Evolutionary conservation across 1,140 invertebrate genomes (phyloP).

Genomic region (Hycleus phaleratus): DNA sequence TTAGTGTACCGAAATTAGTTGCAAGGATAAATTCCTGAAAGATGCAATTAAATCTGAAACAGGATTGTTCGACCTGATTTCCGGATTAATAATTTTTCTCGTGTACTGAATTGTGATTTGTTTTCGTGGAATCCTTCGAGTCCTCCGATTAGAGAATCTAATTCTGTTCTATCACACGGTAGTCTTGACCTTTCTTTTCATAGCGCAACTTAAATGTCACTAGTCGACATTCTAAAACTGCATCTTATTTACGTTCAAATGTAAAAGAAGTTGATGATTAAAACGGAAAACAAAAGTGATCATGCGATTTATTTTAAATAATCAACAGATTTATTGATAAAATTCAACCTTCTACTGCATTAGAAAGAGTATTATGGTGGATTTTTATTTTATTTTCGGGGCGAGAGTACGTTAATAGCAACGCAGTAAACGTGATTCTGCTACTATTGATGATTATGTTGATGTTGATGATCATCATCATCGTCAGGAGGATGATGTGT

Average conservation of each 20-base stretch:
- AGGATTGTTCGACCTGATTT: no score
- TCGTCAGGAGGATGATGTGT: background rate
- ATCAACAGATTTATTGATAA: no score
- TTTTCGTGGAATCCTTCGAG: background rate
- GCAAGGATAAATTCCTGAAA: no score
- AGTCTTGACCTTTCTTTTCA: slow-evolving; percentile 24
- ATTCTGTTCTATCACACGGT: background rate
- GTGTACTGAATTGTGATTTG: background rate
- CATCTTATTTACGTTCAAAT: background rate
- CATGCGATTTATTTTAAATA: no score
- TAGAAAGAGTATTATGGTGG: no score
- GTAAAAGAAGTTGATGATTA: background rate
- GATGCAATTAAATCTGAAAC: no score
- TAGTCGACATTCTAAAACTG: slow-evolving; percentile 26
- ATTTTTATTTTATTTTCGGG: no score
- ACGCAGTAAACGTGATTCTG: background rate
- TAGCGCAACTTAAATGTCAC: slow-evolving; percentile 26
- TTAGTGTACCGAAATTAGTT: no score
- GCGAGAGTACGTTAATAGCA: background rate
- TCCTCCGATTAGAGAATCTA: background rate
- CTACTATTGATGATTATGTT: background rate
- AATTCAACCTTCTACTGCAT: no score
- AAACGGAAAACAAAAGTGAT: no score
- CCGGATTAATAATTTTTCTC: no score
- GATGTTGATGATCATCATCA: background rate